Evolutionary conservation across 2,888 invertebrate species (phyloP).

Genomic region (Eupithecia subumbrata): DNA sequence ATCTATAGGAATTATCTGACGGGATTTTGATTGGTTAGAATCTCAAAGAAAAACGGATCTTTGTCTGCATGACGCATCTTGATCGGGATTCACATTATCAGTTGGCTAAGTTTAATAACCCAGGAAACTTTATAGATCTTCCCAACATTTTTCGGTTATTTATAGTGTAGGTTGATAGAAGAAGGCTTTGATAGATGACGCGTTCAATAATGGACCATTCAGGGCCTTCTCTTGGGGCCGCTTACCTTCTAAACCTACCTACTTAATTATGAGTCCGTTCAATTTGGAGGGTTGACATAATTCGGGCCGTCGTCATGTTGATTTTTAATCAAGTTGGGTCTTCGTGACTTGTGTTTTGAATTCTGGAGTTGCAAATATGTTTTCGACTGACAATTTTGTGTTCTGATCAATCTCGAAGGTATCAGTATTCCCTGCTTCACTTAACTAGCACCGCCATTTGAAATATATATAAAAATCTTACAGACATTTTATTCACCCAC

Average conservation of each 20-base stretch:
- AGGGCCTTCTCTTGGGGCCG: conserved; percentile 50
- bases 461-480: not conserved
- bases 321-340: conserved; percentile 32
- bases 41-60: conserved; percentile 20
- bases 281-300: conserved; percentile 37
- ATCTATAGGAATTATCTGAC: conserved; percentile 12
- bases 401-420: not conserved
- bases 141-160: conserved; percentile 45
- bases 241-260: conserved; percentile 45
- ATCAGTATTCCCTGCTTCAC: not conserved
- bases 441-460: not conserved
- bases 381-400: not conserved
- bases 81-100: not conserved
- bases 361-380: not conserved
- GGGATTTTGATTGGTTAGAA: conserved; percentile 26
- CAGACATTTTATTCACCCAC: not conserved
- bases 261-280: conserved; percentile 44
- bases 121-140: conserved; percentile 3
- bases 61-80: not conserved
- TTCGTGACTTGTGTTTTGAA: conserved; percentile 16
- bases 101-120: not conserved
- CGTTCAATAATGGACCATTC: conserved; percentile 73
- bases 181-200: conserved; percentile 72
- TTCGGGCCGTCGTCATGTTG: conserved; percentile 38
- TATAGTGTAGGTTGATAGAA: conserved; percentile 61